Evolutionary conservation across 2,113 vertebrate species (phyloP), one percentile per base, ranked within the genome.

Genomic region (Poeciliopsis retropinna): DNA sequence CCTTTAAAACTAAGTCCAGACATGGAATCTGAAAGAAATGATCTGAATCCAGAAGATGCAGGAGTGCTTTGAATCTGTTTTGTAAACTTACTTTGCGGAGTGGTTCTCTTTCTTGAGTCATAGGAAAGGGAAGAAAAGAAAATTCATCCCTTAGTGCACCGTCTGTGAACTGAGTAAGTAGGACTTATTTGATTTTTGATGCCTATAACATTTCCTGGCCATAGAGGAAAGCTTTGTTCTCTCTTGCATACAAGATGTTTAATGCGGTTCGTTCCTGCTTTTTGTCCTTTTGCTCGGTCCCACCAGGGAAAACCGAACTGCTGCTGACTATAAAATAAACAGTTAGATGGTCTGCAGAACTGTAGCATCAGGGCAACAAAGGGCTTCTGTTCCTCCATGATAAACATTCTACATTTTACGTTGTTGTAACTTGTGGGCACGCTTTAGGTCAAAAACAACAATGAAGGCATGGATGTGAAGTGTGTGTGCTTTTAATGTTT

Each of bases 161-260:
- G 71, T 12, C 39, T 87, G 70, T 85, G 82, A 79, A 83, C 75
- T 51, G 67, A 89, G 93, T 94, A 82, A 93, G 93, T 86, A 60
- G 44, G 27, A 79, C 87, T 79, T 68, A 83, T 80, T 70, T 85
- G 77, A 87, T 79, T 73, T 73, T 67, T 73, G 79, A 85, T 73
- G 73, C 34, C 57, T 85, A 86, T 83, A 84, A 72, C 34, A 65
- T 60, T 67, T 60, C 27, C 67, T 3, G 29, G 31, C 76, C 80
- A 71, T 70, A 70, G 81, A 75, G 29, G 0, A 6, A 61, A 51
- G 76, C n/a, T 64, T 34, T 63, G 73, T 60, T 87, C 57, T 70
- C 19, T n/a, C 64, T 19, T 64, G 44, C 41, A 66, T 28, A 34
- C 19, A 8, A 54, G 85, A 85, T 86, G 85, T 79, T 80, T 2